These are phyloP conservation scores for Mastigias papua DNA, from an alignment of 30 jellyfish, hydroid and myxozoan species.

Conservation along the genomic window DNA sequence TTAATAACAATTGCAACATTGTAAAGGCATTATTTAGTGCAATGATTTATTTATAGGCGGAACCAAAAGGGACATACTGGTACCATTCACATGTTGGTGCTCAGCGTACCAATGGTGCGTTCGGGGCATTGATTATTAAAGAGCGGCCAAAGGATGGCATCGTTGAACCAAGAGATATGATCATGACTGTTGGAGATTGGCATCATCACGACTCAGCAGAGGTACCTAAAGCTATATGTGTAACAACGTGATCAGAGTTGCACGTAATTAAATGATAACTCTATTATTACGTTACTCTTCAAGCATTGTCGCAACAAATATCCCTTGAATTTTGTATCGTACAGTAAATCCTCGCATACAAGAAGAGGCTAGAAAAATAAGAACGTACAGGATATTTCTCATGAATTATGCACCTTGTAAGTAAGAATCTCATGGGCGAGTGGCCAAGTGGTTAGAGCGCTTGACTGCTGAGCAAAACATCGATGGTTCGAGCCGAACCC, in stretches of 20 bases:
- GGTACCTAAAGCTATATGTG: slow-evolving; percentile 26
- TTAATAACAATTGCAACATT: not conserved
- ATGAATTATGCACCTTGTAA: too few relatives aligned
- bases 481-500: too few relatives aligned
- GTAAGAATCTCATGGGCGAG: too few relatives aligned
- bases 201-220: slow-evolving; percentile 95
- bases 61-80: slow-evolving; percentile 97
- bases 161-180: slow-evolving; percentile 78
- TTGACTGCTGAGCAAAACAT: too few relatives aligned
- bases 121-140: slow-evolving; percentile 92
- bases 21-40: too few relatives aligned
- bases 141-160: slow-evolving; percentile 85
- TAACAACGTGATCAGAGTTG: not conserved
- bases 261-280: not conserved
- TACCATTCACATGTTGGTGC: slow-evolving; percentile 99
- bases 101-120: slow-evolving; percentile 94
- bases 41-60: slow-evolving; percentile 74
- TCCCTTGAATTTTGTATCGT: too few relatives aligned
- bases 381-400: too few relatives aligned
- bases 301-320: too few relatives aligned
- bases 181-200: slow-evolving; percentile 99
- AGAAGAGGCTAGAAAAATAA: too few relatives aligned
- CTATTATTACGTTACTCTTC: too few relatives aligned
- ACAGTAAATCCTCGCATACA: too few relatives aligned
- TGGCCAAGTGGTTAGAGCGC: too few relatives aligned